Conservation (phyloP, 2,797 vertebrate genomes). For the Perodicticus potto region DNA sequence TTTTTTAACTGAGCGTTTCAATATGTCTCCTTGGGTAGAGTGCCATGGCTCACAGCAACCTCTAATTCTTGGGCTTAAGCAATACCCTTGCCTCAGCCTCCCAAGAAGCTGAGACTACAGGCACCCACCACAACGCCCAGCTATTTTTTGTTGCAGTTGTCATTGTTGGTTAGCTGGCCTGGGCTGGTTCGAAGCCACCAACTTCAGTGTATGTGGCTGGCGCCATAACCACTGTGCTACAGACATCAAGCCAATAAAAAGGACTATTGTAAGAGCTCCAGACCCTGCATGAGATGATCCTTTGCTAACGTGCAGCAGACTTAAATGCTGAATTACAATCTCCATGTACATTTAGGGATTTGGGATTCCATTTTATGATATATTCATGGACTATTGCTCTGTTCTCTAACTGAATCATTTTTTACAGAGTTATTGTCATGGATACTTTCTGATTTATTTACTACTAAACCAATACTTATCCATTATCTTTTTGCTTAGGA, state of each 20-base stretch:
- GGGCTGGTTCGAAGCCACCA: too few species aligned
- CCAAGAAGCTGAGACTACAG: too few species aligned
- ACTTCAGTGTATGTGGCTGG: too few species aligned
- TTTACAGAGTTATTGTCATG: background rate
- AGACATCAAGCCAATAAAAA: background rate
- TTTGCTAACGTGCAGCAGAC: conserved; percentile 71
- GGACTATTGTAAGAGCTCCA: background rate
- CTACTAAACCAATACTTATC: background rate
- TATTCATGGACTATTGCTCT: background rate
- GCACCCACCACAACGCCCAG: too few species aligned
- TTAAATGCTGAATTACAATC: background rate
- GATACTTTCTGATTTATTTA: background rate
- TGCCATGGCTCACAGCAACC: too few species aligned
- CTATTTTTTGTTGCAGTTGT: too few species aligned
- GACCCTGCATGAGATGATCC: conserved; percentile 75
- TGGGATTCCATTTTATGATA: background rate
- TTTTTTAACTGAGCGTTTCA: too few species aligned
- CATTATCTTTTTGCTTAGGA: background rate
- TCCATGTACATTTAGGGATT: background rate
- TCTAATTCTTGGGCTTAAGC: too few species aligned
- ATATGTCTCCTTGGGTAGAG: too few species aligned
- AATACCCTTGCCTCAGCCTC: too few species aligned
- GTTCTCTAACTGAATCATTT: background rate
- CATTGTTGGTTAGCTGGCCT: too few species aligned
- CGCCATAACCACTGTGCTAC: too few species aligned